Base-by-base conservation (phyloP, 1,140 invertebrate species). In the Dryas iulia region DNA sequence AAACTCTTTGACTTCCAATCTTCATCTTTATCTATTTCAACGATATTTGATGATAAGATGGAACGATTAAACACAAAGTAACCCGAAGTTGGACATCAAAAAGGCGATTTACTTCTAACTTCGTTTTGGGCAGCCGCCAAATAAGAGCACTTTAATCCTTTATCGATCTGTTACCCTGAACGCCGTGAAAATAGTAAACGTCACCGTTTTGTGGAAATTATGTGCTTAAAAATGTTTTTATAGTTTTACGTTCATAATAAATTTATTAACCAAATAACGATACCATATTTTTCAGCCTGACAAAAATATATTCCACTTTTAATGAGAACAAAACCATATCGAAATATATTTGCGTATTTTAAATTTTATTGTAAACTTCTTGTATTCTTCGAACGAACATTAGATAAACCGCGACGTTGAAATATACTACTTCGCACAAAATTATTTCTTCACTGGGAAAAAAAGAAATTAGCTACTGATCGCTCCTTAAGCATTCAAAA, bases 81-180 rank as follows among this genome's bases (percentile, higher is more conserved):
- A 56, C 39, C 23, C 18, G 6, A 52, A 31, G 24, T 47, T 25
- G 0, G 24, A 23, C 25, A 56, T 69, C 54, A 62, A 58, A 63
- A 23, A 52, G 31, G 21, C 53, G 39, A 47, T 35, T 35, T 31
- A 61, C 25, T 63, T 59, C 60, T 63, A 24, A n/a, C 31, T 62
- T 59, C 28, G 53, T 62, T 69, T 63, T 69, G 33, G 54, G 33
- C 28, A 35, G 53, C 57, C 54, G 60, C 53, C 21, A 62, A 58
- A 56, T 58, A 61, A 25, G 21, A 61, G 54, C 59, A 63, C 31
- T 63, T 54, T 30, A 62, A 69, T 63, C 53, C 60, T 59, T 62
- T 63, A 59, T 69, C 54, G 66, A 63, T 63, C 52, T 63, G 5
- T 28, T 56, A 52, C 21, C 54, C 57, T 24, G 23, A 39, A 39